Evolutionary conservation across 2,113 vertebrate species (phyloP), one percentile per base, ranked within the genome.

Genomic region (Heterotilapia buettikoferi): DNA sequence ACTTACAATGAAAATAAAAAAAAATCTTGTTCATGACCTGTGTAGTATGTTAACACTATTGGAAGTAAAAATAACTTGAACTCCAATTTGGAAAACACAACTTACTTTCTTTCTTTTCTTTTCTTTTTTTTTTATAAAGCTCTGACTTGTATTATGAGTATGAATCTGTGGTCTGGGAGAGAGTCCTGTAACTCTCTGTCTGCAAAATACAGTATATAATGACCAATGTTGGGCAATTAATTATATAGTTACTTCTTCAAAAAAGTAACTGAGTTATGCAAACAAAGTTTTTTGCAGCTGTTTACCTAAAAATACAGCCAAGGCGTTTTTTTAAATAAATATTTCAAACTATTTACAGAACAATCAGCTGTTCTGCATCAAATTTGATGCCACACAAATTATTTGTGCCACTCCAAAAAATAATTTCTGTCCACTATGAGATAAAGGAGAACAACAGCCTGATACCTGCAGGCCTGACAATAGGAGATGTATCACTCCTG

Each of bases 291-390:
- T 50, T 50, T 45, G 13, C 43, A 14, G 13, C 13, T 45, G 12
- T 45, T 45, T 14, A 45, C 6, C 43, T 45, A 45, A 45, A 45
- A 45, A 45, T 45, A 1, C 43, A 14, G 43, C 43, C 43, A 45
- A 14, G 2, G 6, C 6, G 1, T 45, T 45, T 45, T 45, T 45
- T 14, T 6, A 14, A 43, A 45, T 45, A 45, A 45, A 45, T 3
- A 45, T 45, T 45, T 45, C 43, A 45, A 45, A 45, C 13, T 45
- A 16, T 45, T 45, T 47, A 16, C 14, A 47, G 45, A 47, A 47
- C 0, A 47, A 16, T 47, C 14, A 47, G 43, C 0, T 47, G 6
- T 47, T 47, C 45, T 47, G 45, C 45, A 47, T 47, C 14, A 47
- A 18, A 47, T 16, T 16, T 0, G 45, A 47, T 47, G 14, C 45